A percentile compares a stretch with the other conserved stretches of the same genome.
phyloP scores from a whole-genome alignment of 2,888 invertebrate genomes.

The Cryptosula pallasiana region DNA sequence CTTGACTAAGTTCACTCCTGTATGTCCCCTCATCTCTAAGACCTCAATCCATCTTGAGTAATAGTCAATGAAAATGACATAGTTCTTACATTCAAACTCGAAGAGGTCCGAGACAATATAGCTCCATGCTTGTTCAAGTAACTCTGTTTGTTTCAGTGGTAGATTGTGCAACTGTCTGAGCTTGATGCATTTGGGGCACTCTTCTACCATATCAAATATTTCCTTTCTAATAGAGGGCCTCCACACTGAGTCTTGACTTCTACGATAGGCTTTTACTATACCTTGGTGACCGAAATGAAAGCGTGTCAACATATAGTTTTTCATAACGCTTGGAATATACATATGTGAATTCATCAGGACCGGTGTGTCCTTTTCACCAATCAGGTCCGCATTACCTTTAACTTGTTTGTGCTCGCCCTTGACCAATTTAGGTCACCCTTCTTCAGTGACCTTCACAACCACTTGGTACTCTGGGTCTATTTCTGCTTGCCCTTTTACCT shows the following conservation, averaged over 20 bases:
- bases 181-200: background rate
- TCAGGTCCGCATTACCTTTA: background rate
- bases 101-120: slow-evolving; percentile 30
- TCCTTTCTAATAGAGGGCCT: background rate
- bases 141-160: background rate
- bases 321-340: background rate
- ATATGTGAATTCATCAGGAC: background rate
- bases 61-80: slow-evolving; percentile 30
- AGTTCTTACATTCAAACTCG: slow-evolving; percentile 25
- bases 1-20: too few relatives aligned
- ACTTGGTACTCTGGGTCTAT: background rate
- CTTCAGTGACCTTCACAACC: background rate
- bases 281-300: background rate
- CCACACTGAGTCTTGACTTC: background rate
- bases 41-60: slow-evolving; percentile 28
- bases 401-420: background rate
- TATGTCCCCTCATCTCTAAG: slow-evolving; percentile 23
- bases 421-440: background rate
- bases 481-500: background rate
- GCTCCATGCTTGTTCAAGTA: slow-evolving; percentile 31
- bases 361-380: background rate
- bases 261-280: background rate
- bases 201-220: background rate
- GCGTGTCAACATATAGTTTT: background rate
- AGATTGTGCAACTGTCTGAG: background rate